Evolutionary conservation across 2,797 vertebrate species (phyloP), one percentile per base, ranked within the genome.

Genomic region (Eulemur albifrons): DNA sequence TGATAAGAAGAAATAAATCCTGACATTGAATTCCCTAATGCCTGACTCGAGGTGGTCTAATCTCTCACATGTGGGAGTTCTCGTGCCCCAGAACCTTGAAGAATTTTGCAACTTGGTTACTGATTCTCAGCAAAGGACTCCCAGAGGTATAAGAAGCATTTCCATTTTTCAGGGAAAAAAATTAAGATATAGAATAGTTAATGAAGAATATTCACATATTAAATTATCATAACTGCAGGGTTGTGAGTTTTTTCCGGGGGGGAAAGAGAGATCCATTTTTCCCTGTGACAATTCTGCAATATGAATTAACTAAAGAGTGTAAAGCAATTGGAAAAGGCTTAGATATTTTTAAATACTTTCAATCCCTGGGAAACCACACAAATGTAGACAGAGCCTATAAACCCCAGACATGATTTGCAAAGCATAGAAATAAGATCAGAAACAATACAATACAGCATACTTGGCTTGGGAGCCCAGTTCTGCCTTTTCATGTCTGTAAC

Each of bases 121-220:
- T 63, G 92, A 88, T 25, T 83, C 11, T 88, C 30, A 93, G 30
- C n/a, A 43, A 79, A 87, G 72, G 13, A 83, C 27, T 75, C 69
- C 6, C 40, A 86, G 45, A 52, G 25, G 61, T 7, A 35, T 35
- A 70, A 86, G 75, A 30, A 93, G 32, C 59, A 93, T 61, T 83
- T 97, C 94, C 45, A 52, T 54, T 76, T 85, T 86, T 90, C 48
- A 59, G 27, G 30, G 50, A 38, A 72, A 87, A 69, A 84, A 88
- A 69, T 90, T 67, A 93, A 94, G 40, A 61, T 72, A 61, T 20
- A 84, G 23, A 94, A 27, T 54, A 87, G 79, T 87, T 96, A 86
- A 73, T 76, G 57, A 80, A 69, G 23, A 77, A 61, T 87, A 83
- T 17, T 83, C 65, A 95, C 5, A 48, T 35, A 67, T 76, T 67